phyloP scores from a whole-genome alignment of 2,888 invertebrate genomes.

The Mesorhabditis sp. region DNA sequence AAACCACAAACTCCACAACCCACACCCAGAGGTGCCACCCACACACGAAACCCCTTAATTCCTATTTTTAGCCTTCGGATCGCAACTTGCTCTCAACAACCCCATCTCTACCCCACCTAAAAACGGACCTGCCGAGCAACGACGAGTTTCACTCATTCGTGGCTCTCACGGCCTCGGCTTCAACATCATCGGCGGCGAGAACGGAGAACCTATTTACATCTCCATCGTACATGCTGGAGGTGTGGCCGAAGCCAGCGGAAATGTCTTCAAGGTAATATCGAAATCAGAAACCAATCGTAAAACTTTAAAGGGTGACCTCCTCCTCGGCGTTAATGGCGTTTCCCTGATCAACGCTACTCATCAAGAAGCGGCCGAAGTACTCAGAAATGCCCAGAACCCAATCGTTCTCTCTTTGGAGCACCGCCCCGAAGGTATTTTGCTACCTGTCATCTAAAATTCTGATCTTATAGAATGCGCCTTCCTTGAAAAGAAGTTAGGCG shows the following conservation, averaged over 20 bases:
- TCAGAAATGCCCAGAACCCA: conserved; percentile 71
- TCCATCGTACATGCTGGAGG: conserved; percentile 92
- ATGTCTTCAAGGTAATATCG: conserved; percentile 36
- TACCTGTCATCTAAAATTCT: neutral
- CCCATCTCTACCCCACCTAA: neutral
- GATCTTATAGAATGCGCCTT: neutral
- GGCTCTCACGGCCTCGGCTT: conserved; percentile 79
- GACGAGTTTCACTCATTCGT: conserved; percentile 29
- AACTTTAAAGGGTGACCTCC: conserved; percentile 44
- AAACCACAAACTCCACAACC: neutral
- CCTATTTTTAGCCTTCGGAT: neutral
- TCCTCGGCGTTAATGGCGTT: conserved; percentile 71
- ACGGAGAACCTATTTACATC: conserved; percentile 95
- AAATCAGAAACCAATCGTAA: neutral
- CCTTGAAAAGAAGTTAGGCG: conserved; percentile 61
- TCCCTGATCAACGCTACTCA: conserved; percentile 89
- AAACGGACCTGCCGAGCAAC: conserved; percentile 19
- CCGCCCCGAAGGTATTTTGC: conserved; percentile 73
- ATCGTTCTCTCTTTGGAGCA: conserved; percentile 91
- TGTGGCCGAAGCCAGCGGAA: conserved; percentile 87
- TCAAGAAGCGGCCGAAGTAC: conserved; percentile 91
- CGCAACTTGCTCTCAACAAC: neutral
- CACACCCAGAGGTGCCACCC: neutral
- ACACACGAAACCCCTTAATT: neutral
- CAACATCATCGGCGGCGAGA: conserved; percentile 99